phyloP scores from a whole-genome alignment of 2,113 vertebrate species.

The Tragelaphus scriptus region DNA sequence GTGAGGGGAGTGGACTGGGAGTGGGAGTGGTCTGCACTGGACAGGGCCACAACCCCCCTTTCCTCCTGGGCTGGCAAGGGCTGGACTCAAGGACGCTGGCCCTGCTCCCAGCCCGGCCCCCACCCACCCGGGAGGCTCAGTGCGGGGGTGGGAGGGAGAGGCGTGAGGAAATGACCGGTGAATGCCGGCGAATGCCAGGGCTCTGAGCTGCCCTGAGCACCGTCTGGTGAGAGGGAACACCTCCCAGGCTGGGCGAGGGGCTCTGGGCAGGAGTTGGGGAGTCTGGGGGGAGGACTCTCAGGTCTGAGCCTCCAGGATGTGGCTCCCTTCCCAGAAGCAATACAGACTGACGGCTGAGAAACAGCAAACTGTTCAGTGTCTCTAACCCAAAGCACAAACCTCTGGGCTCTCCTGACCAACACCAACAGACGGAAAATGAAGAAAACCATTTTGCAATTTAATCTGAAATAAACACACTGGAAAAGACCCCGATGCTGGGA shows the following conservation, averaged over 20 bases:
- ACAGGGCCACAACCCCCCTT: background rate
- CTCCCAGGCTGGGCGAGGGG: rapidly evolving
- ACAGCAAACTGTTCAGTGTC: background rate
- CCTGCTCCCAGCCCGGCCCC: background rate
- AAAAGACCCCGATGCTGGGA: background rate
- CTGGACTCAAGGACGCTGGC: background rate
- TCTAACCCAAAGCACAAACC: background rate
- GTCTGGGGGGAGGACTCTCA: background rate
- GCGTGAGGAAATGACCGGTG: background rate
- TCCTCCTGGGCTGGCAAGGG: background rate
- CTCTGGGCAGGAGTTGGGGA: background rate
- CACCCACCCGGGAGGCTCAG: background rate
- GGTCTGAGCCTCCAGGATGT: background rate
- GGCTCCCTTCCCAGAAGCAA: background rate
- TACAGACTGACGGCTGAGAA: background rate
- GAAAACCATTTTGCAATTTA: background rate
- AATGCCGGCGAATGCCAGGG: rapidly evolving
- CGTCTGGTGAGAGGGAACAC: rapidly evolving
- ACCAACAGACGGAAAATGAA: background rate
- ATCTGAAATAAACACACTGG: background rate
- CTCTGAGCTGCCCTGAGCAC: background rate
- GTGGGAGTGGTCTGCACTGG: rapidly evolving
- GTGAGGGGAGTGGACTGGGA: background rate
- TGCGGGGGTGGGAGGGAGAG: rapidly evolving
- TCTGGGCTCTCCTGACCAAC: background rate